Evolutionary conservation across 2,113 vertebrate species (phyloP).

Genomic region (Gavia stellata): DNA sequence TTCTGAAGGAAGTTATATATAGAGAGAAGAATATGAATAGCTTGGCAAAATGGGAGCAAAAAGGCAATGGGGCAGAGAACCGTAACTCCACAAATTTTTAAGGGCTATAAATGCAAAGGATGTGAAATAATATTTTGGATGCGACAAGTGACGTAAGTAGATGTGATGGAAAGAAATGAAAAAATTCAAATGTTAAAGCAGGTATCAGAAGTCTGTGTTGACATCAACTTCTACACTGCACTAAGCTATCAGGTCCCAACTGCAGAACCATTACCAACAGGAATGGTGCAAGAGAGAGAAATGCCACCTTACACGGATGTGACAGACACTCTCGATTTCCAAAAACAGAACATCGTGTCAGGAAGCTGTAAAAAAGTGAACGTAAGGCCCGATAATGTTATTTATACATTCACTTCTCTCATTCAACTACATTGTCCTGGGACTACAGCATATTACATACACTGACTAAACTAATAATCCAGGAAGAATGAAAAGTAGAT

Average conservation of each 20-base stretch:
- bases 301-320: rapidly evolving
- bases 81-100: not conserved
- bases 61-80: not conserved
- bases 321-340: not conserved
- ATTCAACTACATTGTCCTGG: not conserved
- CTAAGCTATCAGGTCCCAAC: not conserved
- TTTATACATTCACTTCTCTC: not conserved
- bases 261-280: not conserved
- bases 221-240: not conserved
- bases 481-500: not conserved
- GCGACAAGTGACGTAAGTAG: not conserved
- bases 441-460: not conserved
- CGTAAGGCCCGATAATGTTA: not conserved
- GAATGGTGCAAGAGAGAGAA: not conserved
- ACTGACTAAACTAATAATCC: not conserved
- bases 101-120: not conserved
- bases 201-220: not conserved
- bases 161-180: not conserved
- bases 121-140: not conserved
- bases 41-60: not conserved
- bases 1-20: not conserved
- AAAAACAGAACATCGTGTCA: not conserved
- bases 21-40: not conserved
- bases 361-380: not conserved
- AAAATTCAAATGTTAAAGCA: not conserved